A percentile compares a stretch with the other conserved stretches of the same genome.
Conservation (phyloP, 2,113 vertebrate genomes). For the Halcyon malimbica region DNA sequence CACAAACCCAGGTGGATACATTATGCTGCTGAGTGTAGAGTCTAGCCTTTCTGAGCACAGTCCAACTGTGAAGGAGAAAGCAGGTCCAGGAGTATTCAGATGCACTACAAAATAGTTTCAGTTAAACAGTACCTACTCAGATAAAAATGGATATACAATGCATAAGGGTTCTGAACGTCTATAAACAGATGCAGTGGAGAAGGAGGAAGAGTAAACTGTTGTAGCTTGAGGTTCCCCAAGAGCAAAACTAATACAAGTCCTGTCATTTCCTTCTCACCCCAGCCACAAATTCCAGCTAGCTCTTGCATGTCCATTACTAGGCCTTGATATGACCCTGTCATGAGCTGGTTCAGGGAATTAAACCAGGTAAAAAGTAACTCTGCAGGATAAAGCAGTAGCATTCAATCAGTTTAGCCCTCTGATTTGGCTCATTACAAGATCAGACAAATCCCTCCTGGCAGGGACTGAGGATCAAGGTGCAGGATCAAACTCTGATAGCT, state of each 20-base stretch:
- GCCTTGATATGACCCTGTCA: not conserved
- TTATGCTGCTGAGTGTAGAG: not conserved
- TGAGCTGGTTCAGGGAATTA: not conserved
- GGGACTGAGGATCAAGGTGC: not conserved
- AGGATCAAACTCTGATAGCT: not conserved
- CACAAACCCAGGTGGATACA: not conserved
- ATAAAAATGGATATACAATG: not conserved
- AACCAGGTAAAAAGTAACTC: constrained; percentile 9
- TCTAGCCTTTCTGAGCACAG: not conserved
- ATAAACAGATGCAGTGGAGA: not conserved
- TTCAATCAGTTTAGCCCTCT: not conserved
- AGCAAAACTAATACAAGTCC: not conserved
- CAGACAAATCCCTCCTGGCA: not conserved
- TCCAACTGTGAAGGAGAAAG: not conserved
- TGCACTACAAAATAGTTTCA: not conserved
- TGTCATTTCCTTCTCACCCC: not conserved
- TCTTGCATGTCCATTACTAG: not conserved
- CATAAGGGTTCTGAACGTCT: not conserved
- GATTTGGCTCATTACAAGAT: not conserved
- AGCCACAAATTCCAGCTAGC: not conserved
- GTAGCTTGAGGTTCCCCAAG: not conserved
- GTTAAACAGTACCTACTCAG: not conserved
- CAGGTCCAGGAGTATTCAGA: not conserved
- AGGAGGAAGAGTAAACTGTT: not conserved
- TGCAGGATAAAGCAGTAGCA: not conserved